Evolutionary conservation across 2,888 invertebrate species (phyloP).

Genomic region (Furcula furcula): DNA sequence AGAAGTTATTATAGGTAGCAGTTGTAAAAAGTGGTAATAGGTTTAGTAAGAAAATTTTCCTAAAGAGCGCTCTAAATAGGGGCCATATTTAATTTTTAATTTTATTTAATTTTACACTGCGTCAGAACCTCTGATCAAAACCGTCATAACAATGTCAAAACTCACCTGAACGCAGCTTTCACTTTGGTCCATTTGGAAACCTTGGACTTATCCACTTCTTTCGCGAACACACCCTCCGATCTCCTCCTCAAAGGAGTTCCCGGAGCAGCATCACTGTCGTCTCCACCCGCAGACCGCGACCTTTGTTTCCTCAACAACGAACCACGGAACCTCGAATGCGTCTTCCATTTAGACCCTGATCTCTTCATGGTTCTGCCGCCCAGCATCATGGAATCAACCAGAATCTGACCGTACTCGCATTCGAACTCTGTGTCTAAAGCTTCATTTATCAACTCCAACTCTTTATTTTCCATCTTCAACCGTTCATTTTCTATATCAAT

Average conservation of each 20-base stretch:
- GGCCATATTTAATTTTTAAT: too few relatives aligned
- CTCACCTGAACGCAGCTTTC: constrained; percentile 93
- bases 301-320: constrained; percentile 82
- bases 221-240: constrained; percentile 64
- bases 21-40: too few relatives aligned
- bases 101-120: too few relatives aligned
- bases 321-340: constrained; percentile 69
- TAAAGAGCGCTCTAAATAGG: too few relatives aligned
- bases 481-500: constrained; percentile 65
- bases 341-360: constrained; percentile 75
- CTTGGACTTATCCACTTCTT: constrained; percentile 80
- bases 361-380: constrained; percentile 73
- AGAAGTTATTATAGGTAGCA: too few relatives aligned
- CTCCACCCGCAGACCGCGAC: constrained; percentile 86
- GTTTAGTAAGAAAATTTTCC: too few relatives aligned
- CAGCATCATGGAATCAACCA: constrained; percentile 84
- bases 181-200: constrained; percentile 95
- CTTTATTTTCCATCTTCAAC: constrained; percentile 57
- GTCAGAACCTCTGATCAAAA: too few relatives aligned
- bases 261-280: constrained; percentile 74
- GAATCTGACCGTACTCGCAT: constrained; percentile 82
- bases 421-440: constrained; percentile 82
- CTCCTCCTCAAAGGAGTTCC: constrained; percentile 63
- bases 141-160: too few relatives aligned
- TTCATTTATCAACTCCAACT: constrained; percentile 67